Percentiles rank a stretch among this genome's conserved stretches.
phyloP scores from a whole-genome alignment of 2,888 invertebrate species.

The Cinara cedri region DNA sequence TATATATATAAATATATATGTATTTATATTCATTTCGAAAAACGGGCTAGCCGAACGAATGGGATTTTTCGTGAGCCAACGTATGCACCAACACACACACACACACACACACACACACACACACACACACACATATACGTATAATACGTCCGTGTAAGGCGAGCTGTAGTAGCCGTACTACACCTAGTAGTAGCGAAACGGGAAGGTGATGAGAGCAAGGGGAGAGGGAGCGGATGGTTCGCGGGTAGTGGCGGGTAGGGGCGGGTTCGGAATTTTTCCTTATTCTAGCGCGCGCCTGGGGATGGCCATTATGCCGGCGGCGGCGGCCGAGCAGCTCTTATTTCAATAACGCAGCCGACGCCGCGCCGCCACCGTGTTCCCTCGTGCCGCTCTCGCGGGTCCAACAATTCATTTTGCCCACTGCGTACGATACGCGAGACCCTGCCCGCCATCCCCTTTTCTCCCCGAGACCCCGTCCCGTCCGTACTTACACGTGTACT shows the following conservation, averaged over 20 bases:
- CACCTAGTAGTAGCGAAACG: neutral
- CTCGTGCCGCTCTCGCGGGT: constrained; percentile 33
- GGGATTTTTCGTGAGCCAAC: constrained; percentile 35
- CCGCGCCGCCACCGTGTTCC: neutral
- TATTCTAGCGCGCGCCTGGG: constrained; percentile 37
- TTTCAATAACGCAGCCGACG: constrained; percentile 57
- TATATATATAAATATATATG: neutral
- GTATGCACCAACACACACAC: no score
- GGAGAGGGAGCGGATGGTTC: no score
- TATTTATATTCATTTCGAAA: constrained; percentile 25
- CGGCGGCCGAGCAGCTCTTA: no score
- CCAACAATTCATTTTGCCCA: constrained; percentile 54
- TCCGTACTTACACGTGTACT: no score
- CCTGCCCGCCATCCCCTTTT: neutral
- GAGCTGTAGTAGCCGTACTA: no score
- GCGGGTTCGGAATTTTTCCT: constrained; percentile 44
- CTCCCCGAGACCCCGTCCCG: no score
- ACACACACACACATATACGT: no score
- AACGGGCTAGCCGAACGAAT: constrained; percentile 39
- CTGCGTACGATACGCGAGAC: neutral
- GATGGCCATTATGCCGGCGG: constrained; percentile 45
- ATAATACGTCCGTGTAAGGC: constrained; percentile 16
- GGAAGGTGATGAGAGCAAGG: neutral
- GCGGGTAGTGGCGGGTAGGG: neutral
- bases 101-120: no score